A percentile compares a stretch with the other conserved stretches of the same genome.
phyloP scores from a whole-genome alignment of 2,888 invertebrate genomes.

The Machimus rusticus region DNA sequence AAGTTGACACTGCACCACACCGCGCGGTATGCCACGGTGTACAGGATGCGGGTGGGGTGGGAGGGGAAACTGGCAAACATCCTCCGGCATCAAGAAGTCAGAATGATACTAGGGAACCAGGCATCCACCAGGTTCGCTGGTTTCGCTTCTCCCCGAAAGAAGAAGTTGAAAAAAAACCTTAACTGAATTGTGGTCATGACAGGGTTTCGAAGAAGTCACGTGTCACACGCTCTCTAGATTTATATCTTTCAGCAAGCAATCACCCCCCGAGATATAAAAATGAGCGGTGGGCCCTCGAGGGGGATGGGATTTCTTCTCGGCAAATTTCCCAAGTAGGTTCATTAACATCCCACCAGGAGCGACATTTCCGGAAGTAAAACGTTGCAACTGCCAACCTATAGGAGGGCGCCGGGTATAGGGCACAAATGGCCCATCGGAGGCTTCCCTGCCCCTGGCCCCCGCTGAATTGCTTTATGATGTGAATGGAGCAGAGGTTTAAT shows the following conservation, averaged over 20 bases:
- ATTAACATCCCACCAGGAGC: conserved; percentile 18
- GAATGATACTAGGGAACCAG: not conserved
- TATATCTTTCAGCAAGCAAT: conserved; percentile 31
- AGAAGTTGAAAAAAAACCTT: not conserved
- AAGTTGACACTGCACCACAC: not conserved
- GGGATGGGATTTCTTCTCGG: not conserved
- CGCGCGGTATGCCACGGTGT: not conserved
- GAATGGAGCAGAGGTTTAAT: not conserved
- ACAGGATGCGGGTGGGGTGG: not conserved
- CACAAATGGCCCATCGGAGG: not conserved
- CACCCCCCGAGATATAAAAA: not conserved
- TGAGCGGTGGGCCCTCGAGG: not conserved
- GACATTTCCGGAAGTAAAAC: conserved; percentile 7
- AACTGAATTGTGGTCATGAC: conserved; percentile 41
- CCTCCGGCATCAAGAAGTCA: not conserved
- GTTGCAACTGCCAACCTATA: not conserved
- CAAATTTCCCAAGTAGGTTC: conserved; percentile 34
- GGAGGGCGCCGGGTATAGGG: not conserved
- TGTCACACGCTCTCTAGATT: conserved; percentile 45
- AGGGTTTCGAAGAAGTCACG: conserved; percentile 45
- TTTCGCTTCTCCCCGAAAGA: not conserved
- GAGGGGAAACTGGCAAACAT: not conserved
- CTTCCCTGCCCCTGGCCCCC: not conserved
- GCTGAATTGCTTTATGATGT: not conserved
- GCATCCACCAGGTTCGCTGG: not conserved